Evolutionary conservation across 2,888 invertebrate genomes (phyloP).

Genomic region (Hirudinaria manillensis): DNA sequence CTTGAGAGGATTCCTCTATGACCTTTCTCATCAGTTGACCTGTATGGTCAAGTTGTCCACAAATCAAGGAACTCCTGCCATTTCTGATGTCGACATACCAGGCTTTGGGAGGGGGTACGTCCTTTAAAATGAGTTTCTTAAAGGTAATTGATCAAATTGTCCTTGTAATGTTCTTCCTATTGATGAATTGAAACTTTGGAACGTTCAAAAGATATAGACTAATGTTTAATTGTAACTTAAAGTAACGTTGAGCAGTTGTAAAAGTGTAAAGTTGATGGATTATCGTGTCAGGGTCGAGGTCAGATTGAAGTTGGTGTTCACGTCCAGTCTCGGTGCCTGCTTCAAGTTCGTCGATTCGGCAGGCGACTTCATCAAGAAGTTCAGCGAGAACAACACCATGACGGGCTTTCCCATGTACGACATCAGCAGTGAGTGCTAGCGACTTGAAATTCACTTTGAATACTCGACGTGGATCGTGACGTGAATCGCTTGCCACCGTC

Average conservation of each 20-base stretch:
- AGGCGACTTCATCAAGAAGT: not conserved
- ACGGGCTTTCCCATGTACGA: not conserved
- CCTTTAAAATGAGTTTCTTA: not conserved
- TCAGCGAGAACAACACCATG: not conserved
- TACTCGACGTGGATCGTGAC: too few species aligned
- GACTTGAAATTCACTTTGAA: not conserved
- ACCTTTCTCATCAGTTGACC: not conserved
- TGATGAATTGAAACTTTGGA: not conserved
- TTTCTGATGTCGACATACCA: not conserved
- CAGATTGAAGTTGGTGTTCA: constrained; percentile 10
- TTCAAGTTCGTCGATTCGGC: not conserved
- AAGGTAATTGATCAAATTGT: too few species aligned
- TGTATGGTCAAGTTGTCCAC: constrained; percentile 1
- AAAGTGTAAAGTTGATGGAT: too few species aligned
- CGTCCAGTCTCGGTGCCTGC: not conserved
- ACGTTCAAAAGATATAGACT: not conserved
- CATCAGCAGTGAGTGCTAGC: not conserved
- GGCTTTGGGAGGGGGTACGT: constrained; percentile 13
- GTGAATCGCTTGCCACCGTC: too few species aligned
- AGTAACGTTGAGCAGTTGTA: too few species aligned
- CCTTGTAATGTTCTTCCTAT: not conserved
- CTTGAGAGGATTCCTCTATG: not conserved
- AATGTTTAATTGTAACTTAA: not conserved
- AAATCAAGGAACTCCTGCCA: not conserved
- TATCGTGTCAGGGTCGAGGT: constrained; percentile 4